Conservation (phyloP, 2,797 vertebrate genomes). For the Poecilia picta region DNA sequence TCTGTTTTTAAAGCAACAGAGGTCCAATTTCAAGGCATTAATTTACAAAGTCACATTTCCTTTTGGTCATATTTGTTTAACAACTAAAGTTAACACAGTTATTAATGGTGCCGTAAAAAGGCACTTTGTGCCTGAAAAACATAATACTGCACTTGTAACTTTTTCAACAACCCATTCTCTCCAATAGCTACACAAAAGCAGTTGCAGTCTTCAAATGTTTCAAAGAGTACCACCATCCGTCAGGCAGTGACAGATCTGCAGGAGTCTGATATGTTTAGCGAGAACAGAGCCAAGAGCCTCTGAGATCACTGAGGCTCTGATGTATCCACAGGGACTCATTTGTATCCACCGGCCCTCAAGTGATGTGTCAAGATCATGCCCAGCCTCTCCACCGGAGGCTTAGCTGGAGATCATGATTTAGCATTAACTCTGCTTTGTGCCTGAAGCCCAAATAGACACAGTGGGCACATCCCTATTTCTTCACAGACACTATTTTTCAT, state of each 20-base stretch:
- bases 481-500: not conserved
- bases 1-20: too few species aligned
- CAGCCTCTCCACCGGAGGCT: slow-evolving; percentile 22
- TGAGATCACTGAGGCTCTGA: slow-evolving; percentile 41
- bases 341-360: slow-evolving; percentile 53
- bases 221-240: slow-evolving; percentile 25
- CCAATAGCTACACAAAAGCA: slow-evolving; percentile 30
- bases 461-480: slow-evolving; percentile 2
- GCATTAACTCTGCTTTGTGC: slow-evolving; percentile 43
- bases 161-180: slow-evolving; percentile 27
- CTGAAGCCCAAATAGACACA: slow-evolving; percentile 55
- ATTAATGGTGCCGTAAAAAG: too few species aligned
- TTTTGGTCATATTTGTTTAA: too few species aligned
- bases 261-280: slow-evolving; percentile 43
- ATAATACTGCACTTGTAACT: not conserved
- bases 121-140: too few species aligned
- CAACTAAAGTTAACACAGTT: too few species aligned
- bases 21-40: too few species aligned
- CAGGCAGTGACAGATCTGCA: slow-evolving; percentile 29
- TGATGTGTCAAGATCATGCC: slow-evolving; percentile 68
- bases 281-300: slow-evolving; percentile 40
- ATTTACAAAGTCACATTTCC: too few species aligned
- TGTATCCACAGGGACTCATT: slow-evolving; percentile 75
- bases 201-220: slow-evolving; percentile 47
- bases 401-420: slow-evolving; percentile 28